Evolutionary conservation across 2,888 invertebrate species (phyloP).

Genomic region (Polydrusus pterygomalis): DNA sequence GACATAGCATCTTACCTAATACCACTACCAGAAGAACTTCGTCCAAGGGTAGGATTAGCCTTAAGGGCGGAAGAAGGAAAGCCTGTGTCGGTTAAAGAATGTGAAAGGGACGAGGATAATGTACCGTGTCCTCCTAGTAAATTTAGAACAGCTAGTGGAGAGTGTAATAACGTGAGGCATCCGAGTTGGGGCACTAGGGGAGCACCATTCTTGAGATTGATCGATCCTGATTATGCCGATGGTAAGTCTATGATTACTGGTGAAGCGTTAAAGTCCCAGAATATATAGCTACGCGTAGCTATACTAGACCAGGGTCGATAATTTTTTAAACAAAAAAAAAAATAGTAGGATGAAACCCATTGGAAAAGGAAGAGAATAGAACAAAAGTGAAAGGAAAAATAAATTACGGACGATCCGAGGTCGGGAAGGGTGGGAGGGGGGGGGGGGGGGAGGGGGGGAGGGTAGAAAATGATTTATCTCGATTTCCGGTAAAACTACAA

Average conservation of each 20-base stretch:
- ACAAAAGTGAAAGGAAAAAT: too few relatives aligned
- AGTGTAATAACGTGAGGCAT: conserved; percentile 92
- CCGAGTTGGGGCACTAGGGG: conserved; percentile 89
- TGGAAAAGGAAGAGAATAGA: too few relatives aligned
- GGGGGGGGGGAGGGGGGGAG: too few relatives aligned
- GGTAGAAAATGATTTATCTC: too few relatives aligned
- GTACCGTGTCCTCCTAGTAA: conserved; percentile 87
- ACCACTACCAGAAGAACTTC: conserved; percentile 67
- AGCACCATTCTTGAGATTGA: conserved; percentile 82
- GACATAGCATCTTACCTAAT: conserved; percentile 67
- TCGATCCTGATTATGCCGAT: conserved; percentile 84
- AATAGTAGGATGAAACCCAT: too few relatives aligned
- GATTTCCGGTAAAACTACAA: too few relatives aligned
- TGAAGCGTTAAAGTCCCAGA: too few relatives aligned
- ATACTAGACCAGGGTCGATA: too few relatives aligned
- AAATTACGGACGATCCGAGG: too few relatives aligned
- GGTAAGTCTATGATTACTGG: conserved; percentile 73
- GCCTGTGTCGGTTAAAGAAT: conserved; percentile 29
- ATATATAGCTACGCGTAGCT: too few relatives aligned
- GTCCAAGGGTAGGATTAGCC: conserved; percentile 65
- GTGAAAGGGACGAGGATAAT: conserved; percentile 67
- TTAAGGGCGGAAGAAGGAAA: conserved; percentile 64
- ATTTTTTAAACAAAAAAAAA: too few relatives aligned
- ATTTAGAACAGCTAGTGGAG: conserved; percentile 86
- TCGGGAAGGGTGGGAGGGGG: too few relatives aligned